These are phyloP conservation scores for Pyrrhosoma nymphula DNA, from an alignment of 2,888 invertebrate species.

Conservation along the genomic window DNA sequence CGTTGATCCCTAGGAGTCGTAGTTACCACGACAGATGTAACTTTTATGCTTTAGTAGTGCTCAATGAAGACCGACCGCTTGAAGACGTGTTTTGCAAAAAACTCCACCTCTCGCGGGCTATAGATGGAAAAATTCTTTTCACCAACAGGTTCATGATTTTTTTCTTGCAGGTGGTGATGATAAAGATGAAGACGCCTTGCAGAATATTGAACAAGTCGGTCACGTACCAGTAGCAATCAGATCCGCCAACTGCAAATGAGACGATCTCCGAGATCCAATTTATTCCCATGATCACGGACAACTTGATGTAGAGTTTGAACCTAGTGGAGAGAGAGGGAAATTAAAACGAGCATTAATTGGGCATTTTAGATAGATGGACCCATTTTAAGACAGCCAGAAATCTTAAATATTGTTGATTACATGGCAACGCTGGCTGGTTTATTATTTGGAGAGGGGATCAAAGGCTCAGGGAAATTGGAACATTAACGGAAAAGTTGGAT, in stretches of 20 bases:
- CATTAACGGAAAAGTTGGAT: too few species aligned
- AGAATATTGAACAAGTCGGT: conserved; percentile 79
- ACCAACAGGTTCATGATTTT: conserved; percentile 78
- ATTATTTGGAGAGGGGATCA: too few species aligned
- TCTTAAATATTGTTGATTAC: too few species aligned
- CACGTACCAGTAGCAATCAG: conserved; percentile 6
- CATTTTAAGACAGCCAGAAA: too few species aligned
- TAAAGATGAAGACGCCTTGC: conserved; percentile 82
- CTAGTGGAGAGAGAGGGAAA: not conserved
- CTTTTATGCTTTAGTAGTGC: not conserved
- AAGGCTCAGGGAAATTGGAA: too few species aligned
- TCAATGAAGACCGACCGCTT: not conserved
- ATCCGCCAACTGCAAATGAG: conserved; percentile 6
- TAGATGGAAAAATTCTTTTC: not conserved
- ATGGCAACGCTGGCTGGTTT: too few species aligned
- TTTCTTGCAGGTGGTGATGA: conserved; percentile 83
- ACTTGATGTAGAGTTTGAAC: conserved; percentile 40
- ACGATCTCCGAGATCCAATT: conserved; percentile 17
- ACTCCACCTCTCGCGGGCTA: not conserved
- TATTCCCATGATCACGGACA: conserved; percentile 36
- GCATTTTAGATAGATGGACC: too few species aligned
- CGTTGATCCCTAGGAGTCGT: too few species aligned
- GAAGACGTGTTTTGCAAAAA: not conserved
- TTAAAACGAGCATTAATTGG: too few species aligned
- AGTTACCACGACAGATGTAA: too few species aligned